Percentiles rank a stretch among this genome's conserved stretches.
Conservation (phyloP, 2,888 invertebrate genomes). For the Heliothis peltigera region DNA sequence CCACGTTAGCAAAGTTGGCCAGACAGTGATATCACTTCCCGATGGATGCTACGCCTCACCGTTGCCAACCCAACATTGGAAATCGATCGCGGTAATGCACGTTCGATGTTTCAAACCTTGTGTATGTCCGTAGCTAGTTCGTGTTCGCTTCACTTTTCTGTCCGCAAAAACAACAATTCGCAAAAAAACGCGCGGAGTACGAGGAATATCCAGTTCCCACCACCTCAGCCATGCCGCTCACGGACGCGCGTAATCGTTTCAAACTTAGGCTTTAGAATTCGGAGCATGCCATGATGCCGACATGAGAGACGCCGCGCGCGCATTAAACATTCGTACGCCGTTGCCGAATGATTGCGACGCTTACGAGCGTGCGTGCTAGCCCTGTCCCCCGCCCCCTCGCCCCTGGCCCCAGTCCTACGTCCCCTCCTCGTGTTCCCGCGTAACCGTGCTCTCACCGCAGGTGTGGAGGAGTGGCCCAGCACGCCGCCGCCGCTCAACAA, state of each 20-base stretch:
- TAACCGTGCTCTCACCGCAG: constrained; percentile 88
- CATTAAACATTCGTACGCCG: constrained; percentile 73
- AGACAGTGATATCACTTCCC: constrained; percentile 21
- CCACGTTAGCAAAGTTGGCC: neutral
- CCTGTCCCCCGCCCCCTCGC: constrained; percentile 67
- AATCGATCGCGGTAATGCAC: constrained; percentile 74
- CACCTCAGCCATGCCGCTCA: constrained; percentile 79
- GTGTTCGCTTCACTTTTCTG: constrained; percentile 83
- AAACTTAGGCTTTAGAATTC: constrained; percentile 74
- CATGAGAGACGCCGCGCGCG: constrained; percentile 77
- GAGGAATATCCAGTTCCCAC: constrained; percentile 81
- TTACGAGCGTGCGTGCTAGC: constrained; percentile 74
- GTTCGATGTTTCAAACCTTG: constrained; percentile 67
- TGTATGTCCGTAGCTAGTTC: constrained; percentile 82
- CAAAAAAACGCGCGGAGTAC: constrained; percentile 76
- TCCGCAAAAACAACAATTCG: constrained; percentile 60
- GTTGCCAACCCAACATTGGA: constrained; percentile 67
- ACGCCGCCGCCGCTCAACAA: constrained; percentile 88
- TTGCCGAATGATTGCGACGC: constrained; percentile 74
- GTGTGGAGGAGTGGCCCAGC: constrained; percentile 88
- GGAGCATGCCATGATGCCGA: constrained; percentile 69
- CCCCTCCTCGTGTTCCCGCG: constrained; percentile 94
- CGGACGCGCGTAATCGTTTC: constrained; percentile 83
- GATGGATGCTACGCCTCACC: constrained; percentile 44
- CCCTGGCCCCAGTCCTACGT: constrained; percentile 72